Conservation (phyloP, 2,113 vertebrate genomes). For the Semnornis frantzii region DNA sequence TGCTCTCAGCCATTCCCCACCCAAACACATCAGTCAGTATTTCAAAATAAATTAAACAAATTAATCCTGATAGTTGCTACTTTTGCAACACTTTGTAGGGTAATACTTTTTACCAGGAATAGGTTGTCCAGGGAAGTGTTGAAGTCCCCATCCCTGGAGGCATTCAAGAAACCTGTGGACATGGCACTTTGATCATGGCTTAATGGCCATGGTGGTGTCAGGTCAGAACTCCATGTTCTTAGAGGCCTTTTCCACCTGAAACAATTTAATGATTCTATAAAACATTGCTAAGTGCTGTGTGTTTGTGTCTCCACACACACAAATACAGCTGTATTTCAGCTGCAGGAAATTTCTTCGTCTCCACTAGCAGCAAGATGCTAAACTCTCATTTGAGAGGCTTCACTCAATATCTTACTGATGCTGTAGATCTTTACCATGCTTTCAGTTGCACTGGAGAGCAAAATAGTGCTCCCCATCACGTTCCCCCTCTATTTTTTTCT, state of each 20-base stretch:
- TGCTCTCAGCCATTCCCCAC: too few relatives aligned
- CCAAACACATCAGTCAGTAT: not conserved
- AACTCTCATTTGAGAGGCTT: not conserved
- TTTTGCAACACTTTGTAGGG: not conserved
- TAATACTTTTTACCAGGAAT: not conserved
- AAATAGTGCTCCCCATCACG: not conserved
- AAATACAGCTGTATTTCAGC: not conserved
- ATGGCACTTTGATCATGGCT: too few relatives aligned
- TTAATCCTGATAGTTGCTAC: not conserved
- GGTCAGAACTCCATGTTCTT: too few relatives aligned
- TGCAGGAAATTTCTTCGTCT: not conserved
- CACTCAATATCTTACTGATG: not conserved
- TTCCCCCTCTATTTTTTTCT: not conserved
- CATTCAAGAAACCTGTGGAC: too few relatives aligned
- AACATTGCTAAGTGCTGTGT: not conserved
- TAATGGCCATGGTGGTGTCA: too few relatives aligned
- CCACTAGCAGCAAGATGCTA: not conserved
- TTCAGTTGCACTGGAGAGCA: not conserved
- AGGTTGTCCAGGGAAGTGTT: too few relatives aligned
- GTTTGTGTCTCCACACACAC: fast-evolving
- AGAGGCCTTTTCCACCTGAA: too few relatives aligned
- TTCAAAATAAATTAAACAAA: not conserved
- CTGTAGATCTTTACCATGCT: not conserved
- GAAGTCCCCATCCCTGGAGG: too few relatives aligned
- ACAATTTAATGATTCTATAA: too few relatives aligned